phyloP scores from a whole-genome alignment of 2,888 invertebrate species.

The Drosophila gaucha region DNA sequence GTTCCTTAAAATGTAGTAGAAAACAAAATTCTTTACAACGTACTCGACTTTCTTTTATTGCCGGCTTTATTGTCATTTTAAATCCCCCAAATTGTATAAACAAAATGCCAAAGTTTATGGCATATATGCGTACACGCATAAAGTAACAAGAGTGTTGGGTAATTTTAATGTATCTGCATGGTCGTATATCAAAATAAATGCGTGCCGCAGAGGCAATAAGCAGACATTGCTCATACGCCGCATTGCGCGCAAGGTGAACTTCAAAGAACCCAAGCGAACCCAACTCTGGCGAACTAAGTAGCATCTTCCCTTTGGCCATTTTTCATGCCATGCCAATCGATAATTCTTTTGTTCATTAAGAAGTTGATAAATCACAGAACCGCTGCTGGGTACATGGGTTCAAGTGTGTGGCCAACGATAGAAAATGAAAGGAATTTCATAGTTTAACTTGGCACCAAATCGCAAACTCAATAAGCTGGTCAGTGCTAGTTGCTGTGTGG shows the following conservation, averaged over 20 bases:
- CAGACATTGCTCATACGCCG: constrained; percentile 70
- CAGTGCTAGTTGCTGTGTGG: constrained; percentile 15
- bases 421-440: constrained; percentile 68
- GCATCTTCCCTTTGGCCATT: constrained; percentile 47
- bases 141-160: constrained; percentile 12
- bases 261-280: constrained; percentile 7
- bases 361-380: constrained; percentile 72
- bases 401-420: constrained; percentile 15
- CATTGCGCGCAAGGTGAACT: constrained; percentile 47
- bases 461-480: constrained; percentile 54
- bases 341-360: constrained; percentile 80
- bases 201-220: constrained; percentile 29
- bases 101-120: constrained; percentile 60
- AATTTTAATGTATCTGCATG: constrained; percentile 59
- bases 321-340: constrained; percentile 73
- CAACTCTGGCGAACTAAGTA: too few species aligned
- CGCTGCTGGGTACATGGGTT: constrained; percentile 4
- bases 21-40: neutral
- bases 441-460: constrained; percentile 54
- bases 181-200: constrained; percentile 72
- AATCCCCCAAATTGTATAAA: constrained; percentile 49
- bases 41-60: constrained; percentile 23
- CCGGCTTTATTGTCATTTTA: constrained; percentile 31
- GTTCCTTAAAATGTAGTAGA: too few species aligned
- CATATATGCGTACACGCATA: constrained; percentile 19